A percentile compares a stretch with the other conserved stretches of the same genome.
Evolutionary conservation across 2,888 invertebrate species (phyloP).

Genomic region (Aricia artaxerxes): DNA sequence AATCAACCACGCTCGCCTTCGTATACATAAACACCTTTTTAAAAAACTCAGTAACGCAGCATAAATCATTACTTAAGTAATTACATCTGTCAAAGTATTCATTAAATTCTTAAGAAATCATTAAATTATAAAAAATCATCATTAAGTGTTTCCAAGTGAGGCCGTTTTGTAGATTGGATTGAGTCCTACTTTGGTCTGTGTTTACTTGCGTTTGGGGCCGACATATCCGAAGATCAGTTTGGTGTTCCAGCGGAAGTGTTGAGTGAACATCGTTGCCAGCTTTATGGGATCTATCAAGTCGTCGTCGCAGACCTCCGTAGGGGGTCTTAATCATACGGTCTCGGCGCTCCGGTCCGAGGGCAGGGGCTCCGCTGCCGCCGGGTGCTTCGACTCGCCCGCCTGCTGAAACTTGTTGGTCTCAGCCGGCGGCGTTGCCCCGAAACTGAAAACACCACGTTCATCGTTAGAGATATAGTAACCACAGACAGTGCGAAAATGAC

Average conservation of each 20-base stretch:
- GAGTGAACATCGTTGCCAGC: constrained; percentile 51
- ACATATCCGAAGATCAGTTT: constrained; percentile 43
- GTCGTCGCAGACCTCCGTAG: constrained; percentile 37
- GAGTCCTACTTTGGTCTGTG: constrained; percentile 22
- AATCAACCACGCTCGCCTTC: neutral
- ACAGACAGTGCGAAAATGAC: neutral
- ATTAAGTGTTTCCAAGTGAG: neutral
- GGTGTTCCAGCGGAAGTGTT: constrained; percentile 49
- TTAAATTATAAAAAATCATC: neutral
- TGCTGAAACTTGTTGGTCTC: constrained; percentile 43
- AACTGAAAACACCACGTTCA: constrained; percentile 48
- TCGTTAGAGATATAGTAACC: neutral
- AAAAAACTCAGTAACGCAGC: neutral
- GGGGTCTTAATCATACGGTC: constrained; percentile 54
- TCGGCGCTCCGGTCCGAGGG: constrained; percentile 52
- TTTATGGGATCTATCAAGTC: constrained; percentile 48
- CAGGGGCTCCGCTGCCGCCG: constrained; percentile 48
- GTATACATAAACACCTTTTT: neutral
- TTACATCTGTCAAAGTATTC: neutral
- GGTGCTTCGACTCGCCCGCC: constrained; percentile 37
- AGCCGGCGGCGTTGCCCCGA: constrained; percentile 47
- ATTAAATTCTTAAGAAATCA: neutral
- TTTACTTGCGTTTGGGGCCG: constrained; percentile 32
- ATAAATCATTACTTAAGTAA: neutral
- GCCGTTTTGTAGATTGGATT: neutral